Evolutionary conservation across 1,140 invertebrate species (phyloP).

Genomic region (Leptinotarsa lineolata): DNA sequence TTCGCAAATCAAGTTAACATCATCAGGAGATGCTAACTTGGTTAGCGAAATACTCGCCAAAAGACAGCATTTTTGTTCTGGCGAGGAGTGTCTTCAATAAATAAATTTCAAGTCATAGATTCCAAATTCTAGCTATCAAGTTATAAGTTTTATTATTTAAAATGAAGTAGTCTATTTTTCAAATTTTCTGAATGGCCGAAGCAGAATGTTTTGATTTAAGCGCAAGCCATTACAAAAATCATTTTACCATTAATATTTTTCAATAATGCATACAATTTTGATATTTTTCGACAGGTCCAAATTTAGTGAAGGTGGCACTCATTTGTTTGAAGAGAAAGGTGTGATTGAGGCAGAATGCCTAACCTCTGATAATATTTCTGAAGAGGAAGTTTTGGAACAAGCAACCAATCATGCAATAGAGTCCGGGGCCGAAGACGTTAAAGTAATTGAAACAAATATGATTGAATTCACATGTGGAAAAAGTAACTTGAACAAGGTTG

Average conservation of each 20-base stretch:
- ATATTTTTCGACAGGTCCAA: slow-evolving; percentile 45
- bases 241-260: neutral
- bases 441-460: slow-evolving; percentile 55
- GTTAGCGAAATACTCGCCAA: no score
- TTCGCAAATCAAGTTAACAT: no score
- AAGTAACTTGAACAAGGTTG: slow-evolving; percentile 48
- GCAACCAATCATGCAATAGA: slow-evolving; percentile 68
- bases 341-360: slow-evolving; percentile 57
- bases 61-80: no score
- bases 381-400: slow-evolving; percentile 57
- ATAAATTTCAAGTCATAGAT: no score
- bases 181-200: no score
- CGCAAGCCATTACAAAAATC: neutral
- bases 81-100: no score
- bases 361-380: slow-evolving; percentile 31
- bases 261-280: neutral
- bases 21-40: no score
- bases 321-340: slow-evolving; percentile 62
- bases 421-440: slow-evolving; percentile 66
- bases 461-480: slow-evolving; percentile 58
- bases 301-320: slow-evolving; percentile 46
- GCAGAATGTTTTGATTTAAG: no score
- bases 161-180: no score
- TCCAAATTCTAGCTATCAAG: no score
- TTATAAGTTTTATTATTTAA: no score